A percentile compares a stretch with the other conserved stretches of the same genome.
These are phyloP conservation scores for Lithophane leautieri DNA, from an alignment of 2,888 invertebrate species.

Conservation along the genomic window DNA sequence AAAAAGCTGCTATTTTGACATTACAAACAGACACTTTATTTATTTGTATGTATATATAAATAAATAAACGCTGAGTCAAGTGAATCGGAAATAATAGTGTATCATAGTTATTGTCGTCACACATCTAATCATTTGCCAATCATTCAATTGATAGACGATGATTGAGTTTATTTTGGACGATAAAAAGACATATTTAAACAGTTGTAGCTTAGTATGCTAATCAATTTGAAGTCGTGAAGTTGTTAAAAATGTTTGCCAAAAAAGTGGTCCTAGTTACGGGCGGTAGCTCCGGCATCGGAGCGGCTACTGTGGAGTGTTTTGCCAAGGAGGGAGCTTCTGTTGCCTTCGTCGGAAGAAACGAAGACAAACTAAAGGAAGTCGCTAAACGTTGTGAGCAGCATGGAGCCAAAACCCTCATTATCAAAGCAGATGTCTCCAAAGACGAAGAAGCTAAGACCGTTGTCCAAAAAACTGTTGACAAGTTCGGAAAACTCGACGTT, in stretches of 20 bases:
- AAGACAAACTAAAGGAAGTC: constrained; percentile 55
- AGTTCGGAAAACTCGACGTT: constrained; percentile 35
- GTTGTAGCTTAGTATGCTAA: not conserved
- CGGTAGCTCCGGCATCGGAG: constrained; percentile 69
- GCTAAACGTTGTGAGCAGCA: constrained; percentile 31
- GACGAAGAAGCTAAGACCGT: constrained; percentile 45
- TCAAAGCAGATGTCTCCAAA: constrained; percentile 48
- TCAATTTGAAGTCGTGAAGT: not conserved
- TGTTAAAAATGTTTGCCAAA: constrained; percentile 50
- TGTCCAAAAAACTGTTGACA: constrained; percentile 30
- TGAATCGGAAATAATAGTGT: too few species aligned
- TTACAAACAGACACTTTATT: too few species aligned
- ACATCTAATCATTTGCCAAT: too few species aligned
- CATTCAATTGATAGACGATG: too few species aligned
- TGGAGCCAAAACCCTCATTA: constrained; percentile 4
- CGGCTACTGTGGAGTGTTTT: constrained; percentile 52
- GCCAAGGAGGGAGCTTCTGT: constrained; percentile 63
- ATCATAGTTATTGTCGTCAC: too few species aligned
- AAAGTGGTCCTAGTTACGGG: constrained; percentile 70
- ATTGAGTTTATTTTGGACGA: too few species aligned
- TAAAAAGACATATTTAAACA: not conserved
- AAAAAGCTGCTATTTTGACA: too few species aligned
- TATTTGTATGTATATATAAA: too few species aligned
- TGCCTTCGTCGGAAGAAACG: constrained; percentile 62
- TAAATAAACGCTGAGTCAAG: too few species aligned